These are phyloP conservation scores for Phacellophora camtschatica DNA, from an alignment of 30 jellyfish, hydroid and myxozoan species.

Conservation along the genomic window DNA sequence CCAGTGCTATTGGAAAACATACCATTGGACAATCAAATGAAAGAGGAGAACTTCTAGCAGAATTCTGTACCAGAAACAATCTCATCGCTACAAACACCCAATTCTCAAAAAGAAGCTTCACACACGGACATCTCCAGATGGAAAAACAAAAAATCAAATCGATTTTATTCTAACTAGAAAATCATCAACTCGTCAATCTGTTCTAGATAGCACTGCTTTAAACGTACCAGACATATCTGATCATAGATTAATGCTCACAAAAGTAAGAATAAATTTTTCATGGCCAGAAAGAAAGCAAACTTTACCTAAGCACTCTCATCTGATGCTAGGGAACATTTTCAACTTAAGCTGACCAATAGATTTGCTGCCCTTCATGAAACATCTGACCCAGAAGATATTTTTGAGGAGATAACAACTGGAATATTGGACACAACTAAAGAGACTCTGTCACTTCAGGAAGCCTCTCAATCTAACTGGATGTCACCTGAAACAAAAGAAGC, in stretches of 20 bases:
- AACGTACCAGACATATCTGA: conserved; percentile 8
- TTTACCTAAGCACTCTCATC: not conserved
- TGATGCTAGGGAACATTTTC: not conserved
- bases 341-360: not conserved
- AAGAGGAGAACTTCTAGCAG: conserved; percentile 21
- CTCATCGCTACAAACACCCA: conserved; percentile 2
- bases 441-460: not conserved
- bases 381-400: not conserved
- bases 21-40: not conserved
- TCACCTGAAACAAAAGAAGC: not conserved
- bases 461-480: not conserved
- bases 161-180: conserved; percentile 22
- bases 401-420: not conserved
- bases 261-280: conserved; percentile 1
- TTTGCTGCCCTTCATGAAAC: not conserved
- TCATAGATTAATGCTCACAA: not conserved
- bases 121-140: conserved; percentile 52
- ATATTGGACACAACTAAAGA: not conserved
- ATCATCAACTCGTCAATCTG: not conserved
- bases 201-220: not conserved
- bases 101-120: not conserved
- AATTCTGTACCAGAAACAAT: conserved; percentile 20
- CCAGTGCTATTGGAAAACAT: not conserved
- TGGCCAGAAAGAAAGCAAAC: not conserved
- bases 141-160: conserved; percentile 6